These are phyloP conservation scores for Xestia xanthographa DNA, from an alignment of 2,888 invertebrate species.

Conservation along the genomic window DNA sequence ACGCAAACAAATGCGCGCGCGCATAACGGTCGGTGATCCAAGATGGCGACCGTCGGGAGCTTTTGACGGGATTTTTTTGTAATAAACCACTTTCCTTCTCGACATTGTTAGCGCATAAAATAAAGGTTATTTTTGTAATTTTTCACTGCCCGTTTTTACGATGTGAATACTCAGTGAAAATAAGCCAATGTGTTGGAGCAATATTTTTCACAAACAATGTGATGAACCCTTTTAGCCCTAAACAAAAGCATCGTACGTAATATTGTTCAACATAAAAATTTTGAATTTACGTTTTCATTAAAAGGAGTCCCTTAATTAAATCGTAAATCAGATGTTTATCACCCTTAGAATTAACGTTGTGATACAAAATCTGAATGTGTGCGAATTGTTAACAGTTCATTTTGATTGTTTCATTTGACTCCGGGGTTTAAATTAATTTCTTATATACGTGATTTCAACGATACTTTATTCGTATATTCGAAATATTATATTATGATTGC, in stretches of 20 bases:
- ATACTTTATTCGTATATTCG: constrained; percentile 1
- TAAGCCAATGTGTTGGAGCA: constrained; percentile 38
- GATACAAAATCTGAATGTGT: constrained; percentile 58
- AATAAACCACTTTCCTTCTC: constrained; percentile 56
- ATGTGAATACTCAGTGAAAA: constrained; percentile 4
- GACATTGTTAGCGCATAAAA: constrained; percentile 32
- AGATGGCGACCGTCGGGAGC: constrained; percentile 77
- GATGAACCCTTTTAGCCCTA: constrained; percentile 43
- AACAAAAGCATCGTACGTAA: constrained; percentile 54
- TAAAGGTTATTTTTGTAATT: constrained; percentile 14
- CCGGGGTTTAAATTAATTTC: constrained; percentile 35
- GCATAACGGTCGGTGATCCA: constrained; percentile 81
- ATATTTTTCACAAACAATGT: constrained; percentile 54
- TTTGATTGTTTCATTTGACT: constrained; percentile 51
- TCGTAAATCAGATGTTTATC: constrained; percentile 66
- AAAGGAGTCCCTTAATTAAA: constrained; percentile 64
- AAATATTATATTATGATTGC: not conserved
- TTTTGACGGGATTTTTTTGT: constrained; percentile 70
- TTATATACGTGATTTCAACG: constrained; percentile 13
- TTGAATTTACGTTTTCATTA: constrained; percentile 60
- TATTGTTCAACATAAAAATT: constrained; percentile 51
- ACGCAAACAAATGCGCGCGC: constrained; percentile 85
- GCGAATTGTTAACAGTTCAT: constrained; percentile 45
- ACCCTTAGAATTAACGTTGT: constrained; percentile 58
- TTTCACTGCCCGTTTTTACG: constrained; percentile 1